phyloP scores from a whole-genome alignment of 2,113 vertebrate genomes.

The Tragelaphus buxtoni region DNA sequence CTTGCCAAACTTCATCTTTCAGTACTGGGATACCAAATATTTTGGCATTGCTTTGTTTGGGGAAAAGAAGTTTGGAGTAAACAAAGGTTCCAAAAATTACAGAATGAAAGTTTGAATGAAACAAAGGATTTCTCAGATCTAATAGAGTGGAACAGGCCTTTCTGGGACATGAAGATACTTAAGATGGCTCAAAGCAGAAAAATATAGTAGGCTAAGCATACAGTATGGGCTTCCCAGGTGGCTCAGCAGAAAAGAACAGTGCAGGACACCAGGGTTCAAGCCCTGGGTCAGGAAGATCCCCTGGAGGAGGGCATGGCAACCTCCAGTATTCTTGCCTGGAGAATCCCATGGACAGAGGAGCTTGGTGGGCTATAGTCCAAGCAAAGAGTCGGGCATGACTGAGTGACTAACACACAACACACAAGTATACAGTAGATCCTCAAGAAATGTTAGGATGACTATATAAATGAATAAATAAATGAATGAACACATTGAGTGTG shows the following conservation, averaged over 20 bases:
- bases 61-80: not conserved
- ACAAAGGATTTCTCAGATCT: not conserved
- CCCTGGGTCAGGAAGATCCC: not conserved
- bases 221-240: not conserved
- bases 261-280: not conserved
- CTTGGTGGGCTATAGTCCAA: not conserved
- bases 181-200: not conserved
- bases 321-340: not conserved
- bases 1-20: not conserved
- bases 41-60: not conserved
- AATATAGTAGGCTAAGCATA: not conserved
- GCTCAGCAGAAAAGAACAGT: not conserved
- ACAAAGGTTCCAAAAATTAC: not conserved
- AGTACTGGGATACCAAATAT: not conserved
- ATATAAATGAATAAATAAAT: not conserved
- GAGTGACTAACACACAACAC: not conserved
- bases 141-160: not conserved
- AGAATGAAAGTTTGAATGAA: not conserved
- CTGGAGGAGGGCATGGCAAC: not conserved
- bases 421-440: not conserved
- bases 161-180: not conserved
- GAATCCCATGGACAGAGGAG: not conserved
- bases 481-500: not conserved
- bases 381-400: not conserved
- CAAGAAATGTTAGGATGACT: not conserved